Evolutionary conservation across 2,797 vertebrate genomes (phyloP).

Genomic region (Hemibagrus guttatus): DNA sequence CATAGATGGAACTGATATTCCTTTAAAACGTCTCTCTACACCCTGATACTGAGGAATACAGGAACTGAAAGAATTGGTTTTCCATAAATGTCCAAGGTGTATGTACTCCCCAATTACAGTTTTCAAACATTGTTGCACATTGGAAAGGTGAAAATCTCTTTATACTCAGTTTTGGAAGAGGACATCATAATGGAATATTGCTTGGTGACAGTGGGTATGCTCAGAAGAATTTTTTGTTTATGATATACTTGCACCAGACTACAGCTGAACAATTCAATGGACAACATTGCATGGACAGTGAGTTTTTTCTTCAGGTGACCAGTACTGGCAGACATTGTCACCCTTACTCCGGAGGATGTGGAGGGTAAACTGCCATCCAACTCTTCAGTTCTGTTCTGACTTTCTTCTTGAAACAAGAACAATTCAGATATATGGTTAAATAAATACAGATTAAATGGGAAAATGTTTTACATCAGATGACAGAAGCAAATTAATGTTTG

Average conservation of each 20-base stretch:
- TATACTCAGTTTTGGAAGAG: slow-evolving; percentile 26
- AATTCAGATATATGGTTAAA: slow-evolving; percentile 12
- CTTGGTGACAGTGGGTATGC: slow-evolving; percentile 34
- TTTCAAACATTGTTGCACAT: slow-evolving; percentile 29
- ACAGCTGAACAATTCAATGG: slow-evolving; percentile 40
- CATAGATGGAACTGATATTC: slow-evolving; percentile 36
- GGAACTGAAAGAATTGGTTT: slow-evolving; percentile 34
- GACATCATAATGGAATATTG: slow-evolving; percentile 31
- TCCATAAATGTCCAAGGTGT: slow-evolving; percentile 30
- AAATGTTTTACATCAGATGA: no score
- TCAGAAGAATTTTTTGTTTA: slow-evolving; percentile 33
- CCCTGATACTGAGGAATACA: slow-evolving; percentile 38
- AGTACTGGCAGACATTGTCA: slow-evolving; percentile 5
- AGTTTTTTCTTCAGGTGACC: not conserved
- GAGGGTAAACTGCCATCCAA: not conserved
- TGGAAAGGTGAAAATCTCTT: slow-evolving; percentile 12
- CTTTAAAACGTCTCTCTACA: slow-evolving; percentile 21
- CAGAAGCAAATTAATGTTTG: not conserved
- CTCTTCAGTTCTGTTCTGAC: slow-evolving; percentile 29
- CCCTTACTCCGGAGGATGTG: slow-evolving; percentile 7
- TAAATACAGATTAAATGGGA: not conserved
- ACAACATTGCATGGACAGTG: no score
- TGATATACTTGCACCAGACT: slow-evolving; percentile 23
- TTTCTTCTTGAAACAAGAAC: slow-evolving; percentile 19
- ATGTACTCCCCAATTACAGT: slow-evolving; percentile 18